phyloP scores from a whole-genome alignment of 2,797 vertebrate species.

The Rhyacichthys aspro region DNA sequence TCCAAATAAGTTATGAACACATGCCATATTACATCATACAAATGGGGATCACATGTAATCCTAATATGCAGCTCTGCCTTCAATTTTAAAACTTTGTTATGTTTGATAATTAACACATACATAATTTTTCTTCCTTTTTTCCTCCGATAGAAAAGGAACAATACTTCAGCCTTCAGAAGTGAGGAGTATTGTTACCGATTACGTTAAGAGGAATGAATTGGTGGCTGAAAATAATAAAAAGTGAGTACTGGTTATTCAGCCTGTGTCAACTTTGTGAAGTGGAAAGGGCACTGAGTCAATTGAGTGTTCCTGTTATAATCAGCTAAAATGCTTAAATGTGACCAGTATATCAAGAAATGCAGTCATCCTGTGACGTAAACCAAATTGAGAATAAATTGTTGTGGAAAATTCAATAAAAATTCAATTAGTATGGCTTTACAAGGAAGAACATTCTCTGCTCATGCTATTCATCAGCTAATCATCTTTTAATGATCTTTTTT shows the following conservation, averaged over 20 bases:
- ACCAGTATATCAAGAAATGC: conserved; percentile 12
- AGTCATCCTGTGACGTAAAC: conserved; percentile 13
- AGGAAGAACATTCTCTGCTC: neutral
- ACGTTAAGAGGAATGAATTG: conserved; percentile 90
- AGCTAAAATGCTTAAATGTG: conserved; percentile 45
- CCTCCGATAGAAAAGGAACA: conserved; percentile 85
- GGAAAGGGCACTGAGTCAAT: neutral
- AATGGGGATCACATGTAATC: no score
- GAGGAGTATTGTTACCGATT: conserved; percentile 85
- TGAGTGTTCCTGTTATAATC: conserved; percentile 29
- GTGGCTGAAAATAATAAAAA: conserved; percentile 91
- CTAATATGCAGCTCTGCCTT: no score
- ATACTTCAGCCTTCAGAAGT: conserved; percentile 86
- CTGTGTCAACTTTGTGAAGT: neutral
- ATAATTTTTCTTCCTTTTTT: conserved; percentile 18
- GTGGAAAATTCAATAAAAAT: conserved; percentile 21
- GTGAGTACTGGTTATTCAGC: conserved; percentile 76
- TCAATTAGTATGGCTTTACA: conserved; percentile 9
- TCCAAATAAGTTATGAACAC: no score
- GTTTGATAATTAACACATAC: no score
- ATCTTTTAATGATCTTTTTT: no score
- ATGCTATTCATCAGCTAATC: neutral
- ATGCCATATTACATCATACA: no score
- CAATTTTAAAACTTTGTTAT: no score
- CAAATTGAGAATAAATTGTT: conserved; percentile 12